Base-by-base conservation (phyloP, 2,797 vertebrate species). In the Lacerta viridis region DNA sequence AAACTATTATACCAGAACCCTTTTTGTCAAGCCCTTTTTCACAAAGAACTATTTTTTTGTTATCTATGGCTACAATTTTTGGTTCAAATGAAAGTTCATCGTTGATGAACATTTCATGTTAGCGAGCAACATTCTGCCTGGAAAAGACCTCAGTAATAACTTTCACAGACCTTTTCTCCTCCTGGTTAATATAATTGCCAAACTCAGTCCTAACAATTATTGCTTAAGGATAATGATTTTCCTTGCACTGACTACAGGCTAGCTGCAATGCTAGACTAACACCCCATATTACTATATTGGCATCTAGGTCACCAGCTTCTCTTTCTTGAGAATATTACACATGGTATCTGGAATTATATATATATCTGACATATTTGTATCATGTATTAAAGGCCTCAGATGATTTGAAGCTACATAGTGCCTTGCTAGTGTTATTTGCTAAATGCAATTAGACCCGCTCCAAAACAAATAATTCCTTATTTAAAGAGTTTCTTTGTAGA, bases 1-100 rank as follows among this genome's bases (percentile, higher is more conserved):
- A 55, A 87, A 89, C 77, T 64, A 85, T 25, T 75, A 15, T n/a
- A 74, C 41, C 68, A 85, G 83, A 88, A 82, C 43, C 85, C 61
- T 87, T 72, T 39, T 64, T 71, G 77, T 3, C 85, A 75, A 84
- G 39, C 7, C 87, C 11, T 61, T 82, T 84, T 75, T 46, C 75
- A 86, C 7, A 69, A 86, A 76, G 33, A 29, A 41, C 72, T 33
- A 33, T 33, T 36, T 66, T 80, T 86, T 80, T 80, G 6, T 41
- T 39, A 80, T 80, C 27, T 71, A 29, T 9, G 27, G 41, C 29
- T 68, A 50, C 1, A 66, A 29, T 83, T 69, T 68, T 79, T 69
- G n/a, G 39, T 43, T 55, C 8, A 68, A 81, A 59, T n/a, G 27
- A 72, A 84, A 46, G 27, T 55, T 84, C 10, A 77, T 90, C 20